These are phyloP conservation scores for Quadriops clusia DNA, from an alignment of 2,888 invertebrate genomes.

Conservation along the genomic window DNA sequence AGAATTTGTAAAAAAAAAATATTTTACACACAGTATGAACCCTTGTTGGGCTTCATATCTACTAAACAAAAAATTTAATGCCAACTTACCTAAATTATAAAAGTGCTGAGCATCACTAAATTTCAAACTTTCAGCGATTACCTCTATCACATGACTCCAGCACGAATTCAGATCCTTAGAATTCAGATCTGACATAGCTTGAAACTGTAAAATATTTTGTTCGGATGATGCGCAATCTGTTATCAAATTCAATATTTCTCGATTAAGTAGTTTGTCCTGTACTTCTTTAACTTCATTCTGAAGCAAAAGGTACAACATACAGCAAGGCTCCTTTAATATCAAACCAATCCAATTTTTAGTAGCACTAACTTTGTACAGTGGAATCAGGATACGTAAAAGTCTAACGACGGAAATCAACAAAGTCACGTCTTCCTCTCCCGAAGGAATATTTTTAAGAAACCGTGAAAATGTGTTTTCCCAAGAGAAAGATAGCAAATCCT, in stretches of 20 bases:
- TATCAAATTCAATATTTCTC: slow-evolving; percentile 31
- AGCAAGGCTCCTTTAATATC: too few relatives aligned
- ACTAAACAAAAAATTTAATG: too few relatives aligned
- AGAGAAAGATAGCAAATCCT: slow-evolving; percentile 36
- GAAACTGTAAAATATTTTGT: slow-evolving; percentile 26
- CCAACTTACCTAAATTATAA: slow-evolving; percentile 42
- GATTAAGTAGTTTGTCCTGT: slow-evolving; percentile 28
- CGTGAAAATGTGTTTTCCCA: slow-evolving; percentile 51
- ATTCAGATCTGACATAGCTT: slow-evolving; percentile 14
- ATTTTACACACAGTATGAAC: too few relatives aligned
- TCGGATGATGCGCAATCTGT: slow-evolving; percentile 29
- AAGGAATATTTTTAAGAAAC: slow-evolving; percentile 52
- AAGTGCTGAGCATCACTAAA: slow-evolving; percentile 42
- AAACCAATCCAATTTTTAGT: too few relatives aligned
- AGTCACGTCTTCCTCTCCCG: slow-evolving; percentile 49
- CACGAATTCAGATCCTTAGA: slow-evolving; percentile 17
- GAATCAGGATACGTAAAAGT: slow-evolving; percentile 24
- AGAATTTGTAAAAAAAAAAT: too few relatives aligned
- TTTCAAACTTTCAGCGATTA: slow-evolving; percentile 39
- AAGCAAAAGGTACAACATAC: too few relatives aligned
- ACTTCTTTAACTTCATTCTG: too few relatives aligned
- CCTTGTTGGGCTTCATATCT: too few relatives aligned
- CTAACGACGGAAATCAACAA: slow-evolving; percentile 42
- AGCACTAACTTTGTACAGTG: slow-evolving; percentile 26
- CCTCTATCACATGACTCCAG: slow-evolving; percentile 38